Conservation (phyloP, 2,888 invertebrate species). For the Sepiola atlantica region DNA sequence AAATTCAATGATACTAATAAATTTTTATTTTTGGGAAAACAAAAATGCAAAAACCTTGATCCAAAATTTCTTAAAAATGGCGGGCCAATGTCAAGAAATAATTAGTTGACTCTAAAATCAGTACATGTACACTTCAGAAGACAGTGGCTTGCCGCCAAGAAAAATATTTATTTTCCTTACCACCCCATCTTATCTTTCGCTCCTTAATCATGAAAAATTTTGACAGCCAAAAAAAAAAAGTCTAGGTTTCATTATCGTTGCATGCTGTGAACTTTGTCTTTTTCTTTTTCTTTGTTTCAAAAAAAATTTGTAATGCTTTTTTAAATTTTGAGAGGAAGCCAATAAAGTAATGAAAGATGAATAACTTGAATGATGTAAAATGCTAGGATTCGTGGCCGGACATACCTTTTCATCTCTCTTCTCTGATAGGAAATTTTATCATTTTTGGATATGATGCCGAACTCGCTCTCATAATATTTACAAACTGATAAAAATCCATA, state of each 20-base stretch:
- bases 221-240: neutral
- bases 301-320: neutral
- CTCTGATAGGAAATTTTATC: too few species aligned
- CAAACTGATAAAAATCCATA: too few species aligned
- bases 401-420: neutral
- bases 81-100: neutral
- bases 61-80: too few species aligned
- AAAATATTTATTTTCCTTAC: neutral
- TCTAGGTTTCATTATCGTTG: too few species aligned
- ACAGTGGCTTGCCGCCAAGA: neutral
- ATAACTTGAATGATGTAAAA: neutral
- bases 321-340: neutral
- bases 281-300: too few species aligned
- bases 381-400: neutral
- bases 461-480: too few species aligned
- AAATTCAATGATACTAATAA: too few species aligned
- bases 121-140: neutral
- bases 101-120: neutral
- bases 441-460: too few species aligned
- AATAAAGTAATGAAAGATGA: neutral
- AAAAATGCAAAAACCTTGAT: too few species aligned
- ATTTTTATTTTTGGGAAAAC: too few species aligned
- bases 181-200: neutral
- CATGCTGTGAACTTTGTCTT: too few species aligned
- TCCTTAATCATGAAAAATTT: neutral